Evolutionary conservation across 2,113 vertebrate species (phyloP).

Genomic region (Eurystomus gularis): DNA sequence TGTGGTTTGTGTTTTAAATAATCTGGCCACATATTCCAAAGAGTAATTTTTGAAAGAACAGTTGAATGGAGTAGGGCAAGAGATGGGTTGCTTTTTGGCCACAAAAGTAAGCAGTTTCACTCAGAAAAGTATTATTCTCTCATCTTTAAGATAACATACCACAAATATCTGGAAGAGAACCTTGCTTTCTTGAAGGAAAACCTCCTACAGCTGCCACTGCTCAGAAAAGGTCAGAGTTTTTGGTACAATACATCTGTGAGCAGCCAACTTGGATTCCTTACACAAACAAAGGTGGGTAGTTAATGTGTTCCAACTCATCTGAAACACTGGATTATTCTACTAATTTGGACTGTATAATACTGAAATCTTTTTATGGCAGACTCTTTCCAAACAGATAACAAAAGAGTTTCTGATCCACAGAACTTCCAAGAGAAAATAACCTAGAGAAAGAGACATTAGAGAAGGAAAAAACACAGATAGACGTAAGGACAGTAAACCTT

Average conservation of each 20-base stretch:
- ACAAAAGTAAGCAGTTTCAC: not conserved
- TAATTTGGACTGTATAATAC: not conserved
- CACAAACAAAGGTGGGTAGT: not conserved
- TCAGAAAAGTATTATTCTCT: not conserved
- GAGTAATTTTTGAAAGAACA: not conserved
- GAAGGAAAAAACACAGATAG: not conserved
- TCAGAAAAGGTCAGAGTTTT: not conserved
- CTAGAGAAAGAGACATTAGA: not conserved
- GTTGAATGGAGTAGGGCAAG: not conserved
- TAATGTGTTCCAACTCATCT: not conserved
- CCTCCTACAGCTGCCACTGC: not conserved
- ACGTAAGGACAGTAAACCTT: not conserved
- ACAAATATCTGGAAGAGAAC: not conserved
- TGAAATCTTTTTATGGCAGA: not conserved
- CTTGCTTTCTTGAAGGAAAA: not conserved
- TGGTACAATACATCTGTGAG: not conserved
- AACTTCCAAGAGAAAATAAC: not conserved
- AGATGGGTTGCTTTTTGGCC: not conserved
- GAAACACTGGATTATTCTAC: not conserved
- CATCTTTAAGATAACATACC: not conserved
- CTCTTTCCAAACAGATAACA: not conserved
- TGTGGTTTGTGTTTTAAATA: not conserved
- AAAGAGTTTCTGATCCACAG: not conserved
- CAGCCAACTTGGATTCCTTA: not conserved
- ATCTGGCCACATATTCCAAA: not conserved